These are phyloP conservation scores for Gandaritis pyraliata DNA, from an alignment of 2,888 invertebrate species.

Conservation along the genomic window DNA sequence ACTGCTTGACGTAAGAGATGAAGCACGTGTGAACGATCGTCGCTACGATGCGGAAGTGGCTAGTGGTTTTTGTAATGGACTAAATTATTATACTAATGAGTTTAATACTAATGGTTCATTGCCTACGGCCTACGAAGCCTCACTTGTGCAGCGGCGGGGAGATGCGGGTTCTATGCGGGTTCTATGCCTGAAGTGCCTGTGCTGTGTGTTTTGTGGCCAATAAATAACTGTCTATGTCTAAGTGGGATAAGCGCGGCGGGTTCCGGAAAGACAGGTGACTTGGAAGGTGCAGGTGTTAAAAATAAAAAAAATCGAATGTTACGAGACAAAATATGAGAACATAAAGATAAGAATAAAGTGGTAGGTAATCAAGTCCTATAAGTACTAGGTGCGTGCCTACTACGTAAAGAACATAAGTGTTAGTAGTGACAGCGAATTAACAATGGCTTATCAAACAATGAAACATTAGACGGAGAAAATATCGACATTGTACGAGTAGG, in stretches of 20 bases:
- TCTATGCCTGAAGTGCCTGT: no score
- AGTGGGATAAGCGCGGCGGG: neutral
- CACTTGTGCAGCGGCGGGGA: slow-evolving; percentile 9
- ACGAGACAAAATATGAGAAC: no score
- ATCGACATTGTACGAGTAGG: slow-evolving; percentile 1
- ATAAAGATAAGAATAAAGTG: no score
- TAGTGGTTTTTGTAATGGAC: slow-evolving; percentile 1
- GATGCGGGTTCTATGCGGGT: no score
- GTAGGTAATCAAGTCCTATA: no score
- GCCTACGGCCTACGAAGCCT: slow-evolving; percentile 25
- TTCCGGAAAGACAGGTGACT: no score
- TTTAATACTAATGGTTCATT: slow-evolving; percentile 26
- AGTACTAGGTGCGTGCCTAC: no score
- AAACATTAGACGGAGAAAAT: slow-evolving; percentile 12
- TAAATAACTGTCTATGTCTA: no score
- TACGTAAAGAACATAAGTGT: no score
- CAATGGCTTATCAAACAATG: slow-evolving; percentile 4
- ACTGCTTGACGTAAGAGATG: neutral
- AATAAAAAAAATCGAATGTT: no score
- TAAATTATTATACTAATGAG: slow-evolving; percentile 18
- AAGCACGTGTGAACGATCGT: slow-evolving; percentile 2
- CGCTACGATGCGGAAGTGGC: slow-evolving; percentile 10
- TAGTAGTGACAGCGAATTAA: neutral
- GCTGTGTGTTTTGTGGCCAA: no score
- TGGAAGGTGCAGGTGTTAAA: no score